Percentiles rank a stretch among this genome's conserved stretches.
These are phyloP conservation scores for Glyptemys insculpta DNA, from an alignment of 2,797 vertebrate species.

Conservation along the genomic window DNA sequence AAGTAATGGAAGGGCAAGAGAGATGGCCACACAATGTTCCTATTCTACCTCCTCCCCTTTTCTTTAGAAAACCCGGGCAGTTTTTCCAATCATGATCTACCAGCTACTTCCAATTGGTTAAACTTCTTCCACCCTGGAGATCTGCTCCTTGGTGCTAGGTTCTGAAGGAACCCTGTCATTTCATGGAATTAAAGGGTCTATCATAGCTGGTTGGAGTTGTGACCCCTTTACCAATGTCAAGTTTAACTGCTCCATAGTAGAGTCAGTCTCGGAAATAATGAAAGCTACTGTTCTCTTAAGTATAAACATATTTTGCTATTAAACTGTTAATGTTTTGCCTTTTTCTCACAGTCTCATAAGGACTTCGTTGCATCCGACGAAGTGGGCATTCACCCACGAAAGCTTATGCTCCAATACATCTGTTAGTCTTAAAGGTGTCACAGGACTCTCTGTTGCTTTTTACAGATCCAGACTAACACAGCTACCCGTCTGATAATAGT, in stretches of 20 bases:
- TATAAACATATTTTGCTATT: conserved; percentile 51
- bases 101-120: conserved; percentile 21
- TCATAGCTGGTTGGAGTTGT: conserved; percentile 43
- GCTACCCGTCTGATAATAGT: neutral
- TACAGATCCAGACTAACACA: too few species aligned
- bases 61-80: neutral
- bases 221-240: conserved; percentile 46
- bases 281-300: conserved; percentile 7
- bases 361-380: neutral
- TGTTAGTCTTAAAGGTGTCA: too few species aligned
- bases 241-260: conserved; percentile 64
- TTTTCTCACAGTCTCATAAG: neutral
- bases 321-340: conserved; percentile 15
- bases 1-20: neutral
- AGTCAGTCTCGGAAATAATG: conserved; percentile 32
- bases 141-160: neutral
- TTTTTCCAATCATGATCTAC: conserved; percentile 40
- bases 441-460: too few species aligned
- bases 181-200: conserved; percentile 42
- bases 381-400: too few species aligned
- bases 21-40: neutral
- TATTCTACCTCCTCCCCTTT: neutral
- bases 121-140: conserved; percentile 28
- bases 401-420: too few species aligned
- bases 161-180: neutral